phyloP scores from a whole-genome alignment of 1,140 invertebrate genomes.

The Microplitis mediator region DNA sequence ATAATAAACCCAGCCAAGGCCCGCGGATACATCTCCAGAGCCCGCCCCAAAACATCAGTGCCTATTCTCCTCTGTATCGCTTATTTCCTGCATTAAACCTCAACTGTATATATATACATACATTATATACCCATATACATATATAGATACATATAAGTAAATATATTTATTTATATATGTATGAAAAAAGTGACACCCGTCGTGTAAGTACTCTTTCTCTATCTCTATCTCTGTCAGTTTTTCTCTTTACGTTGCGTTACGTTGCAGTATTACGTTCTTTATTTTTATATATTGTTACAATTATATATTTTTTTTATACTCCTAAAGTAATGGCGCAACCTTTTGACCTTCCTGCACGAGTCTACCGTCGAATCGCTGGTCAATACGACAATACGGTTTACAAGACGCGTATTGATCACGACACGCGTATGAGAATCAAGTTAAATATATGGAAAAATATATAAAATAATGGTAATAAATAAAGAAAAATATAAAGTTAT shows the following conservation, averaged over 20 bases:
- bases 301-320: not conserved
- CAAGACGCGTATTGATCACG: conserved; percentile 30
- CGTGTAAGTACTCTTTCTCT: conserved; percentile 1
- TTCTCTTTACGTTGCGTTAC: not conserved
- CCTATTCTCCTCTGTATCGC: conserved; percentile 44
- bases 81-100: conserved; percentile 30
- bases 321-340: conserved; percentile 26
- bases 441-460: not conserved
- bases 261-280: not conserved
- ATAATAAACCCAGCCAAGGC: conserved; percentile 32
- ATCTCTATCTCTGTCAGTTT: too few species aligned
- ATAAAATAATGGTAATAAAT: not conserved
- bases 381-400: conserved; percentile 33
- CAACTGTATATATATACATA: not conserved
- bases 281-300: not conserved
- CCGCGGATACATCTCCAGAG: conserved; percentile 43
- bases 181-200: conserved; percentile 8
- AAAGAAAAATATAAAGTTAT: not conserved
- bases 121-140: not conserved
- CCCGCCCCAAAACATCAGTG: conserved; percentile 48
- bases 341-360: conserved; percentile 33
- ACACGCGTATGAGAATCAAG: not conserved
- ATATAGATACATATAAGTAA: not conserved
- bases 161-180: conserved; percentile 11
- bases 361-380: conserved; percentile 30